Base-by-base conservation (phyloP, 2,797 vertebrate species). In the Artibeus jamaicensis region DNA sequence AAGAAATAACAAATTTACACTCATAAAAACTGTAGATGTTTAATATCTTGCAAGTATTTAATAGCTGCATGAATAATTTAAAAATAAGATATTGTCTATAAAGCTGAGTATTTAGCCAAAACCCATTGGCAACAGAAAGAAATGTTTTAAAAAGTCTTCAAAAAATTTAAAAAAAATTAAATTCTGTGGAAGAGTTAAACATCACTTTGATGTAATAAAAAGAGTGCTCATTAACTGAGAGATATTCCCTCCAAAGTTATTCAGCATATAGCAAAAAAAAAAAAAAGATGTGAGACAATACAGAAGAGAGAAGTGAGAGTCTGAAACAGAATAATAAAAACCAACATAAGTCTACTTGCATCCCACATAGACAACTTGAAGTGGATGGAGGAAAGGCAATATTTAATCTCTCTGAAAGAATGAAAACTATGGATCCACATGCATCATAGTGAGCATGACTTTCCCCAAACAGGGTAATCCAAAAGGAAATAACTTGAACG, bases 1-100 rank as follows among this genome's bases (percentile, higher is more conserved):
- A 93, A 96, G 92, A 96, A 94, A 89, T 68, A 97, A 79, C 74
- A 96, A 34, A 95, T 96, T 97, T 93, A 94, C 85, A 94, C 55
- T 83, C 77, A 96, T 78, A 92, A 91, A 93, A 93, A 86, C 78
- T 81, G 46, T 93, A 96, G 91, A 95, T 95, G 88, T 96, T 85
- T 88, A 89, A 95, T 67, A 78, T 81, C 48, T 79, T 86, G 42
- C 44, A 73, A 89, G 42, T 95, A 93, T 96, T 85, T 95, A 82
- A 94, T 26, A 86, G 73, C 77, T 82, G 44, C 21, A 87, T 91
- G 37, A 77, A 92, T 90, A 50, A 93, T 76, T 95, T 65, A 68
- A 59, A 82, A 86, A 95, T 93, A 71, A 93, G 95, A 93, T 81
- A 90, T 77, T 90, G 44, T 37, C 73, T 67, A 53, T 85, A 96